Conservation (phyloP, 2,888 invertebrate genomes). For the Acleris literana region DNA sequence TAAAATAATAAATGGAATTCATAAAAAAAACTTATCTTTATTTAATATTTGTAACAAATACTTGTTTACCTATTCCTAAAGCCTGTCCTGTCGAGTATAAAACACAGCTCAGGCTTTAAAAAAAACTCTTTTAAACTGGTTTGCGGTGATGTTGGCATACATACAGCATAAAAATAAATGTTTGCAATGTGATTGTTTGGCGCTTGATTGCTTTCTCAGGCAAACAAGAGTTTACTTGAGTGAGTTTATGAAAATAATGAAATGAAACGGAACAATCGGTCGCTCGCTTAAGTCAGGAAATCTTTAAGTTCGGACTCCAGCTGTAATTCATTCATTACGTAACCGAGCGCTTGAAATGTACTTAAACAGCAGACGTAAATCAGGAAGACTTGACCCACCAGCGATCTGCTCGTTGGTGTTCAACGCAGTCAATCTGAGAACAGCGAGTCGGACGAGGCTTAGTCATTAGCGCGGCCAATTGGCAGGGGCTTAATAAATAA, state of each 20-base stretch:
- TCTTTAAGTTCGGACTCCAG: slow-evolving; percentile 20
- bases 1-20: no score
- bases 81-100: no score
- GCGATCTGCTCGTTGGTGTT: slow-evolving; percentile 41
- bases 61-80: no score
- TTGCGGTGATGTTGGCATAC: not conserved
- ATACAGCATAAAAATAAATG: not conserved
- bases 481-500: slow-evolving; percentile 58
- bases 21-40: not conserved
- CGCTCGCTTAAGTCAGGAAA: slow-evolving; percentile 14
- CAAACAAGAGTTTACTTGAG: slow-evolving; percentile 16
- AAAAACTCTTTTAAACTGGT: not conserved
- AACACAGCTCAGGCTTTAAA: no score
- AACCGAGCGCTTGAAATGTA: slow-evolving; percentile 29
- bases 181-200: not conserved
- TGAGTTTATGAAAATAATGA: slow-evolving; percentile 31
- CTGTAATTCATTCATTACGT: slow-evolving; percentile 31
- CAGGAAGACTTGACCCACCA: slow-evolving; percentile 19
- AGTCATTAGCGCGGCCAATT: slow-evolving; percentile 56
- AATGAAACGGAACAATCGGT: slow-evolving; percentile 28
- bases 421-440: slow-evolving; percentile 50
- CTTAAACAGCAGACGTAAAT: slow-evolving; percentile 30
- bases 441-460: slow-evolving; percentile 51
- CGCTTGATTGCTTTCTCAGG: slow-evolving; percentile 15
- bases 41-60: no score